Conservation (phyloP, 1,140 invertebrate species). For the Neuroterus valhalla region DNA sequence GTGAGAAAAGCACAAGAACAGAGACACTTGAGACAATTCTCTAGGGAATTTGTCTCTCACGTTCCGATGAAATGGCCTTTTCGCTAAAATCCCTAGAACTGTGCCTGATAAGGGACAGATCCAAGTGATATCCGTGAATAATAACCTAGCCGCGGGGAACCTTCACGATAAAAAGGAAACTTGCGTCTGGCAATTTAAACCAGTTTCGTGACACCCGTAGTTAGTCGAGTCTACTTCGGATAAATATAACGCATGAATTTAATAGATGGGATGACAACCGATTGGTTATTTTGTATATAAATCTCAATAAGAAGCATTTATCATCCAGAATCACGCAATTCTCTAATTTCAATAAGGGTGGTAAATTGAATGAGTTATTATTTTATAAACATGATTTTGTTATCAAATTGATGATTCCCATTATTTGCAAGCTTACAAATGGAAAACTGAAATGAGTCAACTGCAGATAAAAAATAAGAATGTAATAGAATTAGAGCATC, state of each 20-base stretch:
- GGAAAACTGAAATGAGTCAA: too few relatives aligned
- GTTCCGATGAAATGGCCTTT: not conserved
- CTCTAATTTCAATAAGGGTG: not conserved
- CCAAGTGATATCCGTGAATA: not conserved
- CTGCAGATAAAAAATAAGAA: too few relatives aligned
- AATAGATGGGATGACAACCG: slow-evolving; percentile 14
- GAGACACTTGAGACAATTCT: not conserved
- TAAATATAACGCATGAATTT: slow-evolving; percentile 8
- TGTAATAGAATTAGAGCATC: too few relatives aligned
- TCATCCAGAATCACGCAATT: not conserved
- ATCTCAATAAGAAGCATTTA: not conserved
- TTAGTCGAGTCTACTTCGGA: not conserved
- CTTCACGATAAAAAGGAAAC: slow-evolving; percentile 19
- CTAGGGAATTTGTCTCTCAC: not conserved
- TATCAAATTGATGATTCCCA: too few relatives aligned
- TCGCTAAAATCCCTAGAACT: slow-evolving; percentile 7
- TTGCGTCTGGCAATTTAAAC: slow-evolving; percentile 25
- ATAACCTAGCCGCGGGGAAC: not conserved
- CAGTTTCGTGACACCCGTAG: slow-evolving; percentile 5
- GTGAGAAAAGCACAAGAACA: not conserved
- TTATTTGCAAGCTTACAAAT: too few relatives aligned
- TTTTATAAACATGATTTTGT: too few relatives aligned
- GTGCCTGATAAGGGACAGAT: not conserved
- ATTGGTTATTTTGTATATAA: slow-evolving; percentile 6
- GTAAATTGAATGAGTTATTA: too few relatives aligned